phyloP scores from a whole-genome alignment of 2,797 vertebrate species.

The Danio choprae region DNA sequence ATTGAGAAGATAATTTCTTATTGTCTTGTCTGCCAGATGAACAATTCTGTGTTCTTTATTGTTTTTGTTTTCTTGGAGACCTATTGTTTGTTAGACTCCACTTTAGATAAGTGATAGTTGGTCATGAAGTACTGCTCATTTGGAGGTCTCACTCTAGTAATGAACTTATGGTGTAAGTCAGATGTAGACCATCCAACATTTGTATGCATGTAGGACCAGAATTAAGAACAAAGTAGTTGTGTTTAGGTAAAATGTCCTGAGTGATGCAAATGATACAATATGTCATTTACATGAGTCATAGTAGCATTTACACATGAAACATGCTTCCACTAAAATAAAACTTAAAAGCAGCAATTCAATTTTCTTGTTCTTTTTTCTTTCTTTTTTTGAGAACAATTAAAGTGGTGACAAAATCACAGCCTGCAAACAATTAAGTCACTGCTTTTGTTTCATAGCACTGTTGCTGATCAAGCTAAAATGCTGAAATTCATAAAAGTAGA shows the following conservation, averaged over 20 bases:
- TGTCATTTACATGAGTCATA: neutral
- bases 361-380: no score
- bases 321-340: neutral
- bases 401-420: neutral
- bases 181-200: neutral
- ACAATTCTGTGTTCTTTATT: neutral
- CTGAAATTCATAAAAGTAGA: neutral
- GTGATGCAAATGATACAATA: neutral
- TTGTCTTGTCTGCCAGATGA: neutral
- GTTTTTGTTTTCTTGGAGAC: neutral
- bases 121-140: neutral
- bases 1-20: neutral
- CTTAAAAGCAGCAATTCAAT: neutral
- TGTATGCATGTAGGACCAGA: neutral
- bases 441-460: neutral
- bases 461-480: neutral
- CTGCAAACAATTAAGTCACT: neutral
- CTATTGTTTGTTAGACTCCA: slow-evolving; percentile 2
- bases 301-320: neutral
- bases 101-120: neutral
- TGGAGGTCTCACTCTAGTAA: neutral
- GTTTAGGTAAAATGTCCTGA: neutral
- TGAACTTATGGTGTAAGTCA: neutral
- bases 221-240: neutral
- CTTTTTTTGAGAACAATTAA: neutral